Conservation (phyloP, 2,888 invertebrate species). For the Nymphalis c-album region DNA sequence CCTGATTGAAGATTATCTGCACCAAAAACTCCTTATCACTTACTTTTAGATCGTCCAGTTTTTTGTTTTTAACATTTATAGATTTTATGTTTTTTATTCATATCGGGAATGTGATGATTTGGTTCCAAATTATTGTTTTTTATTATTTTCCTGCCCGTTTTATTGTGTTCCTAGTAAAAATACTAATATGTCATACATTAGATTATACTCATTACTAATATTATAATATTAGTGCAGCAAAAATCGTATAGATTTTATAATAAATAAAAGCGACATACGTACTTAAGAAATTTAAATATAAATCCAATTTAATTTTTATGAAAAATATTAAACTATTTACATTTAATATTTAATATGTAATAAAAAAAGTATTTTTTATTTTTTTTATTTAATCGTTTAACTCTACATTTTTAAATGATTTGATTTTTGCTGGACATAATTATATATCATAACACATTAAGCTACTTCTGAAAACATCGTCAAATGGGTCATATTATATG, state of each 20-base stretch:
- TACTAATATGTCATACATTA: conserved; percentile 1
- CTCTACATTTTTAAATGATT: not conserved
- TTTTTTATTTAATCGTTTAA: not conserved
- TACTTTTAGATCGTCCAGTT: conserved; percentile 1
- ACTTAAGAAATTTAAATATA: too few relatives aligned
- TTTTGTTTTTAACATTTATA: not conserved
- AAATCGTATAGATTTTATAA: not conserved
- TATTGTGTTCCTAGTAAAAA: not conserved
- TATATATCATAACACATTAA: not conserved
- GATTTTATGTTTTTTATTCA: not conserved
- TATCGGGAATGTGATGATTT: conserved; percentile 2
- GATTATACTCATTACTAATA: not conserved
- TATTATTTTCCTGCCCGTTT: conserved; percentile 8
- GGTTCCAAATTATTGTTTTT: not conserved
- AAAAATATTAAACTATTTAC: too few relatives aligned
- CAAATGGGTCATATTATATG: not conserved
- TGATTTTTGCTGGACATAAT: conserved; percentile 8
- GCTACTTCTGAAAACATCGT: not conserved
- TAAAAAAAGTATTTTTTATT: too few relatives aligned
- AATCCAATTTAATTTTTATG: too few relatives aligned
- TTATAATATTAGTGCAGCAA: not conserved
- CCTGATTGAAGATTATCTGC: conserved; percentile 48
- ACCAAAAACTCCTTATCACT: not conserved
- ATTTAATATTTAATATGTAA: too few relatives aligned
- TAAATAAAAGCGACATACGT: too few relatives aligned